These are phyloP conservation scores for Ophonus ardosiacus DNA, from an alignment of 2,888 invertebrate genomes.

Conservation along the genomic window DNA sequence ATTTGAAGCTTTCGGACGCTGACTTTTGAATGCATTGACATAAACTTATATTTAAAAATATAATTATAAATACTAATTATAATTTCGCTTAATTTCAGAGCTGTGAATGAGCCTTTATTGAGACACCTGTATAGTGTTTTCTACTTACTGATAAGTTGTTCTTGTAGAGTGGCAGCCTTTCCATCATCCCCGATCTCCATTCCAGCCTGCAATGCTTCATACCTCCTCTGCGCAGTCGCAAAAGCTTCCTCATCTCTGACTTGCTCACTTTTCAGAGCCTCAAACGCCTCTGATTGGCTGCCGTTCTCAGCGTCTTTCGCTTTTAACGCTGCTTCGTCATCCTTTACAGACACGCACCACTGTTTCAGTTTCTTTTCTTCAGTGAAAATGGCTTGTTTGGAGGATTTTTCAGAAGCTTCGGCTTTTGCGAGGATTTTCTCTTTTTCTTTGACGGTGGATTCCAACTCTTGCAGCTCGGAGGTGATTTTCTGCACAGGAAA, in stretches of 20 bases:
- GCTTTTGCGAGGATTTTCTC: slow-evolving; percentile 84
- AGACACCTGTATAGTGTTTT: not conserved
- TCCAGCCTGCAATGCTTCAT: slow-evolving; percentile 91
- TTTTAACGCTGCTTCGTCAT: slow-evolving; percentile 82
- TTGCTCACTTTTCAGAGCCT: slow-evolving; percentile 83
- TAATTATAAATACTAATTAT: too few relatives aligned
- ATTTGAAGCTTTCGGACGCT: too few relatives aligned
- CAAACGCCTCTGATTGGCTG: slow-evolving; percentile 81
- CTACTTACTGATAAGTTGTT: slow-evolving; percentile 88
- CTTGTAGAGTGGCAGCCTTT: slow-evolving; percentile 89
- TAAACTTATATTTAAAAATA: too few relatives aligned
- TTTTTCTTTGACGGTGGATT: slow-evolving; percentile 80
- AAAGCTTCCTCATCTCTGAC: slow-evolving; percentile 83
- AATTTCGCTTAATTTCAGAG: too few relatives aligned
- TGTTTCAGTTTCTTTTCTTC: slow-evolving; percentile 84
- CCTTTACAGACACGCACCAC: slow-evolving; percentile 81
- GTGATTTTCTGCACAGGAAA: slow-evolving; percentile 80
- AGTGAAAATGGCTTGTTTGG: slow-evolving; percentile 81
- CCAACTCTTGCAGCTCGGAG: slow-evolving; percentile 81
- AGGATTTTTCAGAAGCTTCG: slow-evolving; percentile 81
- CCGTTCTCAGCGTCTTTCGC: slow-evolving; percentile 80
- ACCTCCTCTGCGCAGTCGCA: slow-evolving; percentile 85
- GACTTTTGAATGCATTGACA: too few relatives aligned
- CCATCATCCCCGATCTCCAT: slow-evolving; percentile 88
- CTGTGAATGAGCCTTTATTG: too few relatives aligned